phyloP scores from a whole-genome alignment of 2,113 vertebrate genomes.

The Aramus guarauna region DNA sequence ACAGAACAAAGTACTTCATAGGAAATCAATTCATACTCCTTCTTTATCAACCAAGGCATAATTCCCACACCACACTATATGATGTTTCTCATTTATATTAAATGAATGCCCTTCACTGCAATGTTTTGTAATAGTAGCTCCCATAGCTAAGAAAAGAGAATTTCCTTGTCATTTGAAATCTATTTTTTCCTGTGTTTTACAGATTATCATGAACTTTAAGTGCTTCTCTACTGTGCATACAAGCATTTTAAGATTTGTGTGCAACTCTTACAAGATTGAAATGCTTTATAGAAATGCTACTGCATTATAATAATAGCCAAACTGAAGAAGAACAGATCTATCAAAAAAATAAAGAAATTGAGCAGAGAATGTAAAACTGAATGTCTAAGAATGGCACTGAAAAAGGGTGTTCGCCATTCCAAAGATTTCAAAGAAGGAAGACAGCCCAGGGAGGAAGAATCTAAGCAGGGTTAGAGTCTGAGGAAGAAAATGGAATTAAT shows the following conservation, averaged over 20 bases:
- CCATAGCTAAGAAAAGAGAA: background rate
- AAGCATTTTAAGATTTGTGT: background rate
- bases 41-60: background rate
- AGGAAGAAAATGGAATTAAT: background rate
- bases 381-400: background rate
- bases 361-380: background rate
- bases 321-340: background rate
- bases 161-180: background rate
- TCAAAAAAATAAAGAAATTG: background rate
- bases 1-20: background rate
- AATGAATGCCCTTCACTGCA: background rate
- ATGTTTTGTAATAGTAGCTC: background rate
- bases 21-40: background rate
- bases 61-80: background rate
- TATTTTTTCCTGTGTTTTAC: background rate
- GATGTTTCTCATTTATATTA: background rate
- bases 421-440: slow-evolving; percentile 12
- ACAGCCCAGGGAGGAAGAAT: background rate
- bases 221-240: background rate
- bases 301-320: background rate
- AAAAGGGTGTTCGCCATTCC: background rate
- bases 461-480: background rate
- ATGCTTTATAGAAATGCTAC: background rate
- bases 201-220: background rate
- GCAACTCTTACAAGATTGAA: background rate